Evolutionary conservation across 2,113 vertebrate species (phyloP).

Genomic region (Brachypodius melanocephalos): DNA sequence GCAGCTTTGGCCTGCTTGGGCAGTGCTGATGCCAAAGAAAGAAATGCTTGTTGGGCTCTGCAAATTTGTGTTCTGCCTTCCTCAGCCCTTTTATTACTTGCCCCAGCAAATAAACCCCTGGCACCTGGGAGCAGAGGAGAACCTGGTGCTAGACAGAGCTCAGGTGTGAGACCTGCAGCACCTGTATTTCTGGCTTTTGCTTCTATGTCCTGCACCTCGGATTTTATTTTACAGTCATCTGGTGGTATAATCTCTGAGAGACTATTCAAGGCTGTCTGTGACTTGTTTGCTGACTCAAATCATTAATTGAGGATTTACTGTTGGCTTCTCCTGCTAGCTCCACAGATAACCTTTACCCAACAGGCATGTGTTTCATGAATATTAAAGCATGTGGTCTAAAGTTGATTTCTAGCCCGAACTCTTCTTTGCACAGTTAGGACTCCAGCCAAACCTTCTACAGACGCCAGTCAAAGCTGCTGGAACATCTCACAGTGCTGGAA

Average conservation of each 20-base stretch:
- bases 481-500: neutral
- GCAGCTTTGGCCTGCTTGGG: accelerated
- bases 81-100: neutral
- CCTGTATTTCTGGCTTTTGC: neutral
- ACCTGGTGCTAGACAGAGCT: neutral
- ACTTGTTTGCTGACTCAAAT: neutral
- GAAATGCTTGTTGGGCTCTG: neutral
- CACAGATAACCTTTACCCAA: neutral
- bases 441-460: neutral
- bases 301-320: neutral
- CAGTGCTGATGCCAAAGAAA: neutral
- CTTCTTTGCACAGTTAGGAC: neutral
- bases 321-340: neutral
- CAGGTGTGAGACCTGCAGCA: neutral
- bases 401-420: neutral
- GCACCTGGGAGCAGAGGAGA: neutral
- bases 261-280: neutral
- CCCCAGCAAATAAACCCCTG: neutral
- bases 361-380: neutral
- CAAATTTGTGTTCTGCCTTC: neutral
- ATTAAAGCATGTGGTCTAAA: neutral
- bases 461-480: neutral
- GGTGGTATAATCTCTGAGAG: neutral
- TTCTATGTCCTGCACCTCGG: neutral
- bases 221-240: neutral